phyloP scores from a whole-genome alignment of 1,140 invertebrate species.

The Drosophila subpulchrella region DNA sequence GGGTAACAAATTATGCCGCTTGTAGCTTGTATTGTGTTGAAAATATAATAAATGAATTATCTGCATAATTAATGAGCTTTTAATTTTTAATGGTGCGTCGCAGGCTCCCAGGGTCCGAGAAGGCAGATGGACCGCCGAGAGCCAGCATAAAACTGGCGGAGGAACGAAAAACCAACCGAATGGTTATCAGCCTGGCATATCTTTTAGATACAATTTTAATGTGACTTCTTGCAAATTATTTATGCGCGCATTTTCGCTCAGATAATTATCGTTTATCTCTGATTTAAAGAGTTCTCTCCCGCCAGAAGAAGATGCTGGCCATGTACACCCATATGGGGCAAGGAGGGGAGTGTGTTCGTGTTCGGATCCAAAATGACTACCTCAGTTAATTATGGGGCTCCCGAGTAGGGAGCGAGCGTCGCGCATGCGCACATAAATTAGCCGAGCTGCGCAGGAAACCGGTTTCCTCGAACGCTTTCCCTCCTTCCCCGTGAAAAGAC shows the following conservation, averaged over 20 bases:
- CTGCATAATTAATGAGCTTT: conserved; percentile 83
- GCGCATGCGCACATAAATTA: conserved; percentile 81
- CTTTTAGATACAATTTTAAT: conserved; percentile 84
- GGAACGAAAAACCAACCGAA: not conserved
- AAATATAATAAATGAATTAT: conserved; percentile 84
- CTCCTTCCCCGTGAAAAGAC: conserved; percentile 60
- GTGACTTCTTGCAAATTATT: conserved; percentile 84
- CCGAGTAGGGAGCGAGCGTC: conserved; percentile 81
- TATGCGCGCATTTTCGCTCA: conserved; percentile 82
- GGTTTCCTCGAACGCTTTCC: conserved; percentile 23
- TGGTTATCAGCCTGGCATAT: conserved; percentile 69
- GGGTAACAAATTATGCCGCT: conserved; percentile 71
- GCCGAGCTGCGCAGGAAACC: conserved; percentile 58
- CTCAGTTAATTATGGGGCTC: conserved; percentile 84
- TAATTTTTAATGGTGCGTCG: conserved; percentile 79
- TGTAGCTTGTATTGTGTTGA: conserved; percentile 68
- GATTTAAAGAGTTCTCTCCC: conserved; percentile 72
- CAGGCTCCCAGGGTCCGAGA: conserved; percentile 55
- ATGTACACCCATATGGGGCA: not conserved
- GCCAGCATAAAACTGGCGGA: conserved; percentile 5
- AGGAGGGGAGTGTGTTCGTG: conserved; percentile 45
- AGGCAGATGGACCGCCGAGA: conserved; percentile 19
- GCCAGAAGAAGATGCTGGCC: conserved; percentile 54
- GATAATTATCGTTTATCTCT: conserved; percentile 84
- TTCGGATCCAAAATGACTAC: conserved; percentile 83